A percentile compares a stretch with the other conserved stretches of the same genome.
Evolutionary conservation across 2,797 vertebrate species (phyloP).

Genomic region (Malacoraja senta): DNA sequence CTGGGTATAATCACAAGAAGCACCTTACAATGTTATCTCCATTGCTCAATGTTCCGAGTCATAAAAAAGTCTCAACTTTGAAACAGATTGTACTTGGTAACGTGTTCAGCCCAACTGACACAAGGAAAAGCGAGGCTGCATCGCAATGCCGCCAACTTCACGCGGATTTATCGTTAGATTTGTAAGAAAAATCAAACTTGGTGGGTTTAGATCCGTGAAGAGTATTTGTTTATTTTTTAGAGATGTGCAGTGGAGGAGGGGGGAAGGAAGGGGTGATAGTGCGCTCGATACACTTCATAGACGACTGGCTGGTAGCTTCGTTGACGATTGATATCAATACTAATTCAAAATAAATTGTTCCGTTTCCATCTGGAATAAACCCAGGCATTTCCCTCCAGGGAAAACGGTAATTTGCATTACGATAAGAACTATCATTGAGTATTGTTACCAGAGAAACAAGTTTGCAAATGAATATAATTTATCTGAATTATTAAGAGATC

Average conservation of each 20-base stretch:
- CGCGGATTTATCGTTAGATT: too few relatives aligned
- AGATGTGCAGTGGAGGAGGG: too few relatives aligned
- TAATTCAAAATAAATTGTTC: background rate
- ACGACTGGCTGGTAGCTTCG: background rate
- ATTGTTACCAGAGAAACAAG: too few relatives aligned
- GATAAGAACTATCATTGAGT: background rate
- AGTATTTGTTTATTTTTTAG: background rate
- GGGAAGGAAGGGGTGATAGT: too few relatives aligned
- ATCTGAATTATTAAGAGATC: background rate
- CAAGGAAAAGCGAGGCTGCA: background rate
- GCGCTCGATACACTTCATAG: too few relatives aligned
- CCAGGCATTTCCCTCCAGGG: background rate
- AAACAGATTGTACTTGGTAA: background rate
- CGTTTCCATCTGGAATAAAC: background rate
- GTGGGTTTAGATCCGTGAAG: background rate
- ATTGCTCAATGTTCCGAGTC: background rate
- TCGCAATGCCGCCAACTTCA: background rate
- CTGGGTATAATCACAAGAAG: background rate
- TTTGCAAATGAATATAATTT: too few relatives aligned
- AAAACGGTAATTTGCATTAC: too few relatives aligned
- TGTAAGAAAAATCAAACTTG: background rate
- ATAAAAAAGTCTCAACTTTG: background rate
- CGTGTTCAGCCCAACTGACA: background rate
- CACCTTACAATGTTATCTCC: background rate
- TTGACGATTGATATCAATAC: background rate